A percentile compares a stretch with the other conserved stretches of the same genome.
Evolutionary conservation across 2,888 invertebrate genomes (phyloP).

Genomic region (Euclidia mi): DNA sequence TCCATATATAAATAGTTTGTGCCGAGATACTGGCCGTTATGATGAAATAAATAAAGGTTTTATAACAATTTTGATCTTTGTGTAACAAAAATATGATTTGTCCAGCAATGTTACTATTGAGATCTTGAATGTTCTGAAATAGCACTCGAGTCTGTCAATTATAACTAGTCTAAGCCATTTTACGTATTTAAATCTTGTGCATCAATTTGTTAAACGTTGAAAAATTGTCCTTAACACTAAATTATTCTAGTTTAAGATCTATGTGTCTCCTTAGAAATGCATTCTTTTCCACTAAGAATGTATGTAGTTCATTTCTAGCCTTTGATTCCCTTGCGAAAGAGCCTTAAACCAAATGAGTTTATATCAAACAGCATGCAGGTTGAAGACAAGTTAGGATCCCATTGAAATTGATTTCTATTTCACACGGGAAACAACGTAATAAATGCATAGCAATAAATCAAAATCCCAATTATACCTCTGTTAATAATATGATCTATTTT

Average conservation of each 20-base stretch:
- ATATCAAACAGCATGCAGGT: constrained; percentile 2
- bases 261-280: constrained; percentile 48
- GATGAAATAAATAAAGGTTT: constrained; percentile 3
- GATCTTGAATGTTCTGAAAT: constrained; percentile 43
- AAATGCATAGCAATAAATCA: too few relatives aligned
- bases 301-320: constrained; percentile 35
- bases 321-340: constrained; percentile 21
- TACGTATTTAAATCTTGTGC: constrained; percentile 60
- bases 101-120: constrained; percentile 51
- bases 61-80: constrained; percentile 8
- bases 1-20: constrained; percentile 3
- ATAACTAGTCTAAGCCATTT: constrained; percentile 50
- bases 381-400: constrained; percentile 15
- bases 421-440: too few relatives aligned
- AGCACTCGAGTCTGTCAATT: constrained; percentile 43
- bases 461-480: too few relatives aligned
- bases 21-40: constrained; percentile 6
- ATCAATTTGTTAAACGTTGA: constrained; percentile 51
- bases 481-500: too few relatives aligned
- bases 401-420: too few relatives aligned
- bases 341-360: constrained; percentile 12
- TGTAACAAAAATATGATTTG: constrained; percentile 25
- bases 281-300: constrained; percentile 40
- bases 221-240: constrained; percentile 47
- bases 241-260: constrained; percentile 33